Percentiles rank a stretch among this genome's conserved stretches.
These are phyloP conservation scores for Manis crassicaudata DNA, from an alignment of 2,797 vertebrate genomes.

Conservation along the genomic window DNA sequence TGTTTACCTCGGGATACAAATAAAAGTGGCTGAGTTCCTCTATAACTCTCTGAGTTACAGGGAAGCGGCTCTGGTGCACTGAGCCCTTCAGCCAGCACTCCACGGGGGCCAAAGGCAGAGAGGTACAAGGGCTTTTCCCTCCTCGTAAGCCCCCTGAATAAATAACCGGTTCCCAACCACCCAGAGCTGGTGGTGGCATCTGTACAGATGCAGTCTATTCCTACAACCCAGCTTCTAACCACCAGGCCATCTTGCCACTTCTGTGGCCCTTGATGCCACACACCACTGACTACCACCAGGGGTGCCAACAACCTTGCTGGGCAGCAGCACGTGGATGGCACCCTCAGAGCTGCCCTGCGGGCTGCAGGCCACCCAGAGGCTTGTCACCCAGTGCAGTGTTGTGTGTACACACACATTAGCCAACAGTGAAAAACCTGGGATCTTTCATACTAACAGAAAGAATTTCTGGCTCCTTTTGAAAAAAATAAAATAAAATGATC, in stretches of 20 bases:
- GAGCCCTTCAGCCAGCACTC: too few species aligned
- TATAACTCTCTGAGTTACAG: background rate
- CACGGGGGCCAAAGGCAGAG: too few species aligned
- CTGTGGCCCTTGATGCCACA: too few species aligned
- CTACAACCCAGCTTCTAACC: rapidly evolving
- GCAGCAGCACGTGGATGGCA: too few species aligned
- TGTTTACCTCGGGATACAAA: background rate
- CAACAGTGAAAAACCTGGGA: background rate
- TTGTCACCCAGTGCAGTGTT: rapidly evolving
- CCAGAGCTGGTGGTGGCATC: background rate
- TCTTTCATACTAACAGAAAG: background rate
- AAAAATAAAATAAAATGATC: background rate
- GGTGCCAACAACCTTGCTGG: too few species aligned
- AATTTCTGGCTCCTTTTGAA: background rate
- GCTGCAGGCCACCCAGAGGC: background rate
- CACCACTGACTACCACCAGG: rapidly evolving
- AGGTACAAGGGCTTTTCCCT: background rate
- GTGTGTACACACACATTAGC: rapidly evolving
- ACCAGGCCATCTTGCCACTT: rapidly evolving
- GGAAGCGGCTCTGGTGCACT: background rate
- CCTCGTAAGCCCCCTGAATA: background rate
- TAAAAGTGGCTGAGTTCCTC: background rate
- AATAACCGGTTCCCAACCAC: background rate
- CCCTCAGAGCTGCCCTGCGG: background rate
- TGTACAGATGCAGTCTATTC: rapidly evolving